Evolutionary conservation across 2,888 invertebrate species (phyloP).

Genomic region (Pseudococcus longispinus): DNA sequence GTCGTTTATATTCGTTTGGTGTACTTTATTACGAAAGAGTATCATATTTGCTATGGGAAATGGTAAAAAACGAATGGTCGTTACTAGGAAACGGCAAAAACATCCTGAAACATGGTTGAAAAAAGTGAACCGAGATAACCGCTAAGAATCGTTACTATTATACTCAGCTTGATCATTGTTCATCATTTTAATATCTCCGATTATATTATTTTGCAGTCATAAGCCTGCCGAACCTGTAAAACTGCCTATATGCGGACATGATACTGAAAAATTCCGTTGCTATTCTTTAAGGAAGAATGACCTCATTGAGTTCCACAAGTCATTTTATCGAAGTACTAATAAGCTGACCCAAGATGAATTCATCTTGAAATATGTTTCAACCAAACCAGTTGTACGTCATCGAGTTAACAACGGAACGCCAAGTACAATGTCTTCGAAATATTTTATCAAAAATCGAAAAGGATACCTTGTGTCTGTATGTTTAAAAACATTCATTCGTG

Average conservation of each 20-base stretch:
- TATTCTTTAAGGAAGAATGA: neutral
- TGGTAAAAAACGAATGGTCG: neutral
- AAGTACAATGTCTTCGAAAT: neutral
- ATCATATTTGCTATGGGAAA: too few species aligned
- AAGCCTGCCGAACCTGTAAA: neutral
- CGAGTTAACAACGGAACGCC: neutral
- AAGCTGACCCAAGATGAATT: conserved; percentile 19
- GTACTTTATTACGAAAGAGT: too few species aligned
- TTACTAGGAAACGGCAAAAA: neutral
- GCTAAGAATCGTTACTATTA: neutral
- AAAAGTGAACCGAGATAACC: neutral
- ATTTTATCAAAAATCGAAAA: neutral
- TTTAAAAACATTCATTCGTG: neutral
- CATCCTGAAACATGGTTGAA: neutral
- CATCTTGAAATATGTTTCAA: neutral
- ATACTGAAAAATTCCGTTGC: neutral
- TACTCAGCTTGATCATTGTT: neutral
- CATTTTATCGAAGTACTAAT: neutral
- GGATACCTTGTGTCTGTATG: neutral
- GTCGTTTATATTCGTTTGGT: too few species aligned
- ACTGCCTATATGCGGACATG: neutral
- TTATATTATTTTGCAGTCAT: neutral
- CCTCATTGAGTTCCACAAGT: neutral
- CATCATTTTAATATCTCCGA: neutral
- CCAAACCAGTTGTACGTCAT: neutral